Evolutionary conservation across 2,113 vertebrate genomes (phyloP).

Genomic region (Cyanoderma ruficeps): DNA sequence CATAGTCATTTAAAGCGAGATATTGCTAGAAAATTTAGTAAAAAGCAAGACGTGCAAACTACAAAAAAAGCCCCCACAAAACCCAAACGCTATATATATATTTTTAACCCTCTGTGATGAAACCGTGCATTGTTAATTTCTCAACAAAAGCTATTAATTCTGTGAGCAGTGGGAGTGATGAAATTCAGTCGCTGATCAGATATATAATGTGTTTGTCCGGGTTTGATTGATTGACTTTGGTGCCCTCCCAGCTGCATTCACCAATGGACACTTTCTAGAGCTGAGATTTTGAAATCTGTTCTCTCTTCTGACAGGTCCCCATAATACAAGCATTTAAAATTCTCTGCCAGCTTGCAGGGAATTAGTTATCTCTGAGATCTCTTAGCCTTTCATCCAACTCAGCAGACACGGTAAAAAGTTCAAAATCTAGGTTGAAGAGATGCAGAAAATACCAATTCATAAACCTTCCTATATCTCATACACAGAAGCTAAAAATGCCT

Average conservation of each 20-base stretch:
- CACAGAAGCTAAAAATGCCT: background rate
- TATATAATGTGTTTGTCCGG: background rate
- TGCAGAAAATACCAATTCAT: background rate
- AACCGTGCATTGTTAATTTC: background rate
- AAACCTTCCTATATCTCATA: background rate
- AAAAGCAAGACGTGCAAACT: background rate
- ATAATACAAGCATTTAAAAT: background rate
- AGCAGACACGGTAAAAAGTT: background rate
- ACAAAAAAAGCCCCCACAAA: background rate
- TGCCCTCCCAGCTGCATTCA: background rate
- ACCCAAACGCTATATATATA: background rate
- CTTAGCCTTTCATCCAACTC: background rate
- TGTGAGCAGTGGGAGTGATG: background rate
- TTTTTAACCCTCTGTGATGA: background rate
- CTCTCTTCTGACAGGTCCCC: background rate
- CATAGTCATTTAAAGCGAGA: background rate
- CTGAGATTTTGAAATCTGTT: background rate
- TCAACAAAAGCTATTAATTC: background rate
- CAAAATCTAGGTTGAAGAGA: background rate
- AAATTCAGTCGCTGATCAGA: background rate
- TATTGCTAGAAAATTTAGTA: background rate
- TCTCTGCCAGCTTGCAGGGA: background rate
- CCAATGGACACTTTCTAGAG: background rate
- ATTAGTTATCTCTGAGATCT: background rate
- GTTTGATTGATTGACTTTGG: background rate